Base-by-base conservation (phyloP, 1,140 invertebrate genomes). In the Tetragnatha versicolor region DNA sequence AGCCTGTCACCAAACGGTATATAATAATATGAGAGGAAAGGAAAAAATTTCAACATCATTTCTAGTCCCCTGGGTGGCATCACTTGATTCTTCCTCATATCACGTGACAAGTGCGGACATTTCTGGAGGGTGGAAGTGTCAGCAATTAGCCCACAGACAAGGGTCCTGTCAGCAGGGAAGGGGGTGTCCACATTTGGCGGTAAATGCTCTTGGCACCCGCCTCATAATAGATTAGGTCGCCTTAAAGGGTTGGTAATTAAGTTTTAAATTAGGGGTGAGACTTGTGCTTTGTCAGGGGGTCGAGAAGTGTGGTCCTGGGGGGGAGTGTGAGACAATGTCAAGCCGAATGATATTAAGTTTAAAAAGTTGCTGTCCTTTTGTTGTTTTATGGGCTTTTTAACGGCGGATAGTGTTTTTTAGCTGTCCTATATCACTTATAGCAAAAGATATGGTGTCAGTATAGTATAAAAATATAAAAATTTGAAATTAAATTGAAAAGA, bases 1-100 rank as follows among this genome's bases (percentile, higher is more conserved):
- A 29, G 31, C 35, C 58, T 47, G 42, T 76, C 45, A 65, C 60
- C 17, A 65, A 76, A 76, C 47, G 42, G 55, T 65, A 76, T 65
- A 76, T 63, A 55, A 76, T 31, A 76, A 76, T 39, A 61, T 22
- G 37, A 37, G 47, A 66, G 47, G 55, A 10, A 72, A 25, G 51
- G 35, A 72, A 72, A 69, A 75, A 75, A 63, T 63, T 76, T 65
- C 73, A 76, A 76, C 73, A 76, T 76, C 73, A 76, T 76, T 76
- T 76, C 73, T 76, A 65, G 39, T 76, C 73, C 73, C 73, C 35
- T 42, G 73, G 73, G 73, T 76, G 73, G 73, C 73, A 76, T 76
- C 73, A 76, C 73, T 76, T 76, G 73, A 76, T 76, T 76, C 73
- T 76, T 76, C 51, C 60, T 76, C 73, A 76, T 76, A 76, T 76